A percentile compares a stretch with the other conserved stretches of the same genome.
Evolutionary conservation across 2,113 vertebrate species (phyloP).

Genomic region (Heterocephalus glaber): DNA sequence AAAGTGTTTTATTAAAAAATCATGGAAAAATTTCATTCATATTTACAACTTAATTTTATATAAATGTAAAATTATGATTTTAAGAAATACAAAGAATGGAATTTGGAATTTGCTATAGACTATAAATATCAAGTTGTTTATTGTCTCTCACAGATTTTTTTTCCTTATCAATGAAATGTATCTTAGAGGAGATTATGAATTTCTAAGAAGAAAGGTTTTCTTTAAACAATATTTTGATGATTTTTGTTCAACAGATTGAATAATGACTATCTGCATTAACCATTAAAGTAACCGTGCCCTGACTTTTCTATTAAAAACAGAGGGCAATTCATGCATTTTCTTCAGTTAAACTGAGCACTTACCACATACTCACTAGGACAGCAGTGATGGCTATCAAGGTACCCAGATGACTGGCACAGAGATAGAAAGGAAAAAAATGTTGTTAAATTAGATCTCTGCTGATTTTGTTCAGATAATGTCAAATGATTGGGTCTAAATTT

Average conservation of each 20-base stretch:
- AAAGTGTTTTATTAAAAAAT: not conserved
- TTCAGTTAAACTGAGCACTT: slow-evolving; percentile 16
- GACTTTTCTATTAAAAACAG: not conserved
- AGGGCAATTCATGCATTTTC: not conserved
- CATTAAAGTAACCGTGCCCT: not conserved
- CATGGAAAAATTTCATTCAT: not conserved
- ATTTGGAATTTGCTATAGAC: not conserved
- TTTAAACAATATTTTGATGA: not conserved
- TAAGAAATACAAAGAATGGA: not conserved
- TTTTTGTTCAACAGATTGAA: not conserved
- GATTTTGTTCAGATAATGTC: slow-evolving; percentile 67
- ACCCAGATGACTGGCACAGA: slow-evolving; percentile 14
- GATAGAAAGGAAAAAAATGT: not conserved
- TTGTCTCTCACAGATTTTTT: not conserved
- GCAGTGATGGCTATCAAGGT: not conserved
- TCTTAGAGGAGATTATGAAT: not conserved
- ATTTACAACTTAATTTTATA: not conserved
- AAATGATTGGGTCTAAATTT: slow-evolving; percentile 74
- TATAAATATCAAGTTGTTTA: not conserved
- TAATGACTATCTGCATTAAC: not conserved
- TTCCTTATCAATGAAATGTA: not conserved
- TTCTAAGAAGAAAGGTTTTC: not conserved
- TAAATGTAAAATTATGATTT: not conserved
- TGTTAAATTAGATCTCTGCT: slow-evolving; percentile 55
- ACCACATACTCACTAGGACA: not conserved